Evolutionary conservation across 2,113 vertebrate species (phyloP), one percentile per base, ranked within the genome.

Genomic region (Chrysemys picta): DNA sequence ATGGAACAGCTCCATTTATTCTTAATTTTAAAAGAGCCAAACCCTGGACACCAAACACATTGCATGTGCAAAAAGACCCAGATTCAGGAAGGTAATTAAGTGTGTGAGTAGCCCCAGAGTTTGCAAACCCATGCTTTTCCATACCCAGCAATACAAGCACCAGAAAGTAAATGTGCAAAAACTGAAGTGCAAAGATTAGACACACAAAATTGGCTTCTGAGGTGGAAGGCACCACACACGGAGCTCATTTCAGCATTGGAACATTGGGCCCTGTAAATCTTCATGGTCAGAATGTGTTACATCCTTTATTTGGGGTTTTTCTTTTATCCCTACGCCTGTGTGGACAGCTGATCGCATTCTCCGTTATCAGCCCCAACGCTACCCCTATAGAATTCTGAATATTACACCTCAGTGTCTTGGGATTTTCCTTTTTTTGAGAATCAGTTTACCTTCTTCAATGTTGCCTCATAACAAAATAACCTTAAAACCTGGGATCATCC

Each of bases 191-290:
- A 1, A 6, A 54, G 35, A 62, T 88, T 91, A 84, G 89, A 72
- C 35, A 52, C 85, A 91, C 87, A 79, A 82, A 72, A 49, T 92
- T 93, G 72, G 91, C 80, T 93, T 93, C 89, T 57, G 78, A 78
- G 90, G 95, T 89, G 89, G 87, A 94, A 97, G 95, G 88, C 89
- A 24, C 62, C n/a, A 38, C 80, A 91, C 96, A 96, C 94, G 94
- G 82, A 93, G 96, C 45, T 97, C 91, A 31, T 81, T 5, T 94
- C 94, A 95, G 95, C 85, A 79, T 87, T 88, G 96, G 83, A 57
- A 94, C 92, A 89, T 91, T 89, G 35, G 72, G 81, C 88, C 69
- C 85, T 89, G 93, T 85, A 84, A 50, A 91, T 82, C 94, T 95
- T 94, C 96, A 95, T 27, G 24, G 53, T 95, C 87, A 96, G 78